Evolutionary conservation across 2,797 vertebrate species (phyloP).

Genomic region (Sparus aurata): DNA sequence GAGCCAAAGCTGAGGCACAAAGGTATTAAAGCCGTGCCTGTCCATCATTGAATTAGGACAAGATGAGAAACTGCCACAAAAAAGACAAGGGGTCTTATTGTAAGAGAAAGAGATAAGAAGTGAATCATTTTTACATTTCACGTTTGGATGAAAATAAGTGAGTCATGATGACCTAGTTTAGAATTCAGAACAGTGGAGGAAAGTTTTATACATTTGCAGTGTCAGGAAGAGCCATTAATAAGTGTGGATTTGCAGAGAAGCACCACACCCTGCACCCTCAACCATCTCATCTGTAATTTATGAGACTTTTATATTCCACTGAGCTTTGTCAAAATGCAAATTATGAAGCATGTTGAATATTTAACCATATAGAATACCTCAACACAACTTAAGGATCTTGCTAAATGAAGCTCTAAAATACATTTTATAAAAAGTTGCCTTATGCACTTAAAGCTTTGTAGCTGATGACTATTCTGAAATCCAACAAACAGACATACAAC

Average conservation of each 20-base stretch:
- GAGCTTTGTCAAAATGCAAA: conserved; percentile 42
- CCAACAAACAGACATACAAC: background rate
- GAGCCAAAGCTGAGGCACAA: conserved; percentile 10
- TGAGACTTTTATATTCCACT: conserved; percentile 41
- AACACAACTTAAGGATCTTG: background rate
- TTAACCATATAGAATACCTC: conserved; percentile 7
- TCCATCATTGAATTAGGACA: conserved; percentile 30
- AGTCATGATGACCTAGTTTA: conserved; percentile 72
- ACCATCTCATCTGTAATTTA: conserved; percentile 62
- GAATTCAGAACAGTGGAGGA: conserved; percentile 42
- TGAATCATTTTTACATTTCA: conserved; percentile 33
- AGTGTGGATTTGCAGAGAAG: conserved; percentile 49
- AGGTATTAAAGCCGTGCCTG: background rate
- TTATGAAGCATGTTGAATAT: conserved; percentile 14
- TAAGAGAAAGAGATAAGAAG: conserved; percentile 26
- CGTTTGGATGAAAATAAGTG: conserved; percentile 54
- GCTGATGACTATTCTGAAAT: conserved; percentile 9
- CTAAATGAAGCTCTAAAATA: conserved; percentile 10
- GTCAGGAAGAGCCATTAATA: conserved; percentile 58
- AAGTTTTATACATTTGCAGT: conserved; percentile 50
- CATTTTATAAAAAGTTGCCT: background rate
- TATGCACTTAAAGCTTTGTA: background rate
- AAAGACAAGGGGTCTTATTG: conserved; percentile 38
- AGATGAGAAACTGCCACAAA: conserved; percentile 32
- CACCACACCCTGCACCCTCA: conserved; percentile 35